A percentile compares a stretch with the other conserved stretches of the same genome.
phyloP scores from a whole-genome alignment of 2,113 vertebrate species.

The Oostethus manadensis region DNA sequence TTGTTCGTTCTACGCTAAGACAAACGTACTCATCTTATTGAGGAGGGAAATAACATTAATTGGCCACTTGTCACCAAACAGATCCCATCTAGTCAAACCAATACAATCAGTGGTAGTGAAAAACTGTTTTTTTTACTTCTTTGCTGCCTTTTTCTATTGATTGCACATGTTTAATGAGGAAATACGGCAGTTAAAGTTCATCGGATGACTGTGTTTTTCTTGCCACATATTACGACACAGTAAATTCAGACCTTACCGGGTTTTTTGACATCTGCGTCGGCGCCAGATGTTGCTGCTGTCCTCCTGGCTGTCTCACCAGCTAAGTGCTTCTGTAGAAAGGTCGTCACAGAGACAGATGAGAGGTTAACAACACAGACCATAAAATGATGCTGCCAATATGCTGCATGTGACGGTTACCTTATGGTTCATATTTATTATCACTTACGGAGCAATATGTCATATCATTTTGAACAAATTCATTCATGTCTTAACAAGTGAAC shows the following conservation, averaged over 20 bases:
- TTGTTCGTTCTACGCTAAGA: slow-evolving; percentile 23
- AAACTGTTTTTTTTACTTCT: slow-evolving; percentile 40
- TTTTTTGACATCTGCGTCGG: slow-evolving; percentile 53
- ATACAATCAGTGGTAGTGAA: slow-evolving; percentile 53
- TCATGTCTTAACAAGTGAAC: background rate
- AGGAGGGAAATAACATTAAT: slow-evolving; percentile 39
- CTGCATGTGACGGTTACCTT: slow-evolving; percentile 28
- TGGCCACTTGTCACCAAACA: slow-evolving; percentile 60
- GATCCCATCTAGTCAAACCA: slow-evolving; percentile 53
- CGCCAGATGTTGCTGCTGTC: slow-evolving; percentile 56
- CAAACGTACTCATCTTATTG: slow-evolving; percentile 26
- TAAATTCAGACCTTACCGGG: slow-evolving; percentile 23
- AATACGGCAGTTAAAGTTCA: slow-evolving; percentile 37
- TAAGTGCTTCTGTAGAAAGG: slow-evolving; percentile 50
- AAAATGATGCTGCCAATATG: slow-evolving; percentile 29
- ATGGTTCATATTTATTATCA: slow-evolving; percentile 11
- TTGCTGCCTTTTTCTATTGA: slow-evolving; percentile 53
- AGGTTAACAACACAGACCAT: slow-evolving; percentile 14
- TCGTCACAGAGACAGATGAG: slow-evolving; percentile 44
- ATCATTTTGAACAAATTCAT: background rate
- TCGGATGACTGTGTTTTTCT: slow-evolving; percentile 33
- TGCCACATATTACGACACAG: slow-evolving; percentile 42
- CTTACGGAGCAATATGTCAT: background rate
- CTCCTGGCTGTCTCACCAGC: slow-evolving; percentile 41
- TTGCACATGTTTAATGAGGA: slow-evolving; percentile 58